Evolutionary conservation across 2,888 invertebrate genomes (phyloP).

Genomic region (Coleophora flavipennella): DNA sequence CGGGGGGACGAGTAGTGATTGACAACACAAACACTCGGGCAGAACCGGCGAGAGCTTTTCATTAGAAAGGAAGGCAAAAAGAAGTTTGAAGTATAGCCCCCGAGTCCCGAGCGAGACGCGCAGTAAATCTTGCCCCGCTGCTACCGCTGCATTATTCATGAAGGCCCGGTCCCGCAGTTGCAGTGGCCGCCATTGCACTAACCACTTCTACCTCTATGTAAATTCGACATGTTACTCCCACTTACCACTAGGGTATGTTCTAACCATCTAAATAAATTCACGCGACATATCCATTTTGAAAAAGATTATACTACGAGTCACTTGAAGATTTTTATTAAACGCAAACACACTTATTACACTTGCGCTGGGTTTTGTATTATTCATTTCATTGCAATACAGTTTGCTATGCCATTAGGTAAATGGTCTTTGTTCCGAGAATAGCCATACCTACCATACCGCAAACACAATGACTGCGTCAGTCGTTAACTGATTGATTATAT

Average conservation of each 20-base stretch:
- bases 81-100: constrained; percentile 31
- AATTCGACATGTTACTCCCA: constrained; percentile 21
- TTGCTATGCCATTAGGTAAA: constrained; percentile 27
- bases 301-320: background rate
- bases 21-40: constrained; percentile 60
- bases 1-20: constrained; percentile 43
- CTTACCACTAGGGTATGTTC: constrained; percentile 6
- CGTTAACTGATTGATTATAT: constrained; percentile 16
- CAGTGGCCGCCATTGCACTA: constrained; percentile 18
- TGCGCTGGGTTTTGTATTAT: constrained; percentile 31
- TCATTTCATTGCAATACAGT: constrained; percentile 34
- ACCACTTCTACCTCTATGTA: constrained; percentile 16
- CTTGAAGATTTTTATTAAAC: constrained; percentile 16
- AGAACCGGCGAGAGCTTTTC: constrained; percentile 49
- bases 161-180: constrained; percentile 25
- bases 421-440: constrained; percentile 29
- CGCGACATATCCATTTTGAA: too few species aligned
- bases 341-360: constrained; percentile 21
- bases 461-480: constrained; percentile 17
- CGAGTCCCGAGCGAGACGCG: constrained; percentile 22
- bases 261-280: background rate
- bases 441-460: constrained; percentile 22
- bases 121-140: constrained; percentile 42
- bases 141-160: constrained; percentile 52
- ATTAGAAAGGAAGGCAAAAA: constrained; percentile 49